A percentile compares a stretch with the other conserved stretches of the same genome.
phyloP scores from a whole-genome alignment of 2,797 vertebrate species.

The Falco peregrinus region DNA sequence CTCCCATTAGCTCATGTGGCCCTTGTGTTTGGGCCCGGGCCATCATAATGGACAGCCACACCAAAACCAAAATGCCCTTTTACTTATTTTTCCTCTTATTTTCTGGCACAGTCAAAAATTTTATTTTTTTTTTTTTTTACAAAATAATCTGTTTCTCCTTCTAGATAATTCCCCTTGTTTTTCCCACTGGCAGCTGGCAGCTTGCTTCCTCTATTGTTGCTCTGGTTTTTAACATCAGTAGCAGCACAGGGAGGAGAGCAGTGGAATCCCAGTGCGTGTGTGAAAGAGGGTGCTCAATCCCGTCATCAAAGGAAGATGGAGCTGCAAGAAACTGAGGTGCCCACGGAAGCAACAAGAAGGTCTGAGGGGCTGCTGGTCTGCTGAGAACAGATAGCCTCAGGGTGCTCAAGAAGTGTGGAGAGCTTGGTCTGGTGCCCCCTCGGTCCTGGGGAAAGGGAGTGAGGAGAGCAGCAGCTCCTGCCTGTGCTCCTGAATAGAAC shows the following conservation, averaged over 20 bases:
- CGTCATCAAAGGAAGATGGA: background rate
- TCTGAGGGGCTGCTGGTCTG: background rate
- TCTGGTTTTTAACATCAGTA: background rate
- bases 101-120: background rate
- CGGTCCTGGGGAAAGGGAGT: background rate
- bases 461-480: background rate
- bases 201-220: background rate
- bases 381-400: background rate
- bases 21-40: no score
- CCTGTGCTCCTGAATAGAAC: background rate
- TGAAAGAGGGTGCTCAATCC: background rate
- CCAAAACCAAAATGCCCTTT: background rate
- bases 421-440: background rate
- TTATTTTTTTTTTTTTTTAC: background rate
- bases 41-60: accelerated
- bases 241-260: background rate
- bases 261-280: accelerated
- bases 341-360: accelerated
- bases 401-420: background rate
- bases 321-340: background rate
- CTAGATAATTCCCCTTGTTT: background rate
- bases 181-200: background rate
- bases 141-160: background rate
- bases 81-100: background rate
- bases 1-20: accelerated